Conservation (phyloP, 2,797 vertebrate species). For the Manis javanica region DNA sequence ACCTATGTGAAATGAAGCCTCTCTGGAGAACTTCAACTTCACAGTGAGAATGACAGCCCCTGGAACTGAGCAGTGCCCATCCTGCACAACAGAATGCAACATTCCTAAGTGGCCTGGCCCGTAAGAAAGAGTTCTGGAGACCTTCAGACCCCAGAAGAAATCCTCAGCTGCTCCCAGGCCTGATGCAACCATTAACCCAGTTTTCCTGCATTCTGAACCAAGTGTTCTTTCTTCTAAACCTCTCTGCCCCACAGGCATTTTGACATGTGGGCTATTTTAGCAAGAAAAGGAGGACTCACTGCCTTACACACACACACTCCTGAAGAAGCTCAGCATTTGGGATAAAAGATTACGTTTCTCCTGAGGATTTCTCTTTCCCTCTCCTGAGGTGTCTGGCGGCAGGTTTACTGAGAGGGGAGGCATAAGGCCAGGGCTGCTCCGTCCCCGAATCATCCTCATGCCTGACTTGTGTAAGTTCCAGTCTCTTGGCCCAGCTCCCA, state of each 20-base stretch:
- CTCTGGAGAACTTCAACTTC: neutral
- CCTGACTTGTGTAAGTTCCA: conserved; percentile 85
- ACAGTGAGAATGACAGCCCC: neutral
- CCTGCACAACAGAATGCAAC: neutral
- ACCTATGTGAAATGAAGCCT: neutral
- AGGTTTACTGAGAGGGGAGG: neutral
- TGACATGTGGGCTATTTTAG: neutral
- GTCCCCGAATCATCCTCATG: conserved; percentile 57
- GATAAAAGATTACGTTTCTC: neutral
- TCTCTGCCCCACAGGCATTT: conserved; percentile 26
- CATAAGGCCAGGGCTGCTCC: neutral
- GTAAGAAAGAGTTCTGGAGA: neutral
- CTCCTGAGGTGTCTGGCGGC: neutral
- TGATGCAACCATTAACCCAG: conserved; percentile 38
- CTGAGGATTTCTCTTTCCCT: neutral
- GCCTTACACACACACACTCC: neutral
- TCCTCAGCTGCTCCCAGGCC: neutral
- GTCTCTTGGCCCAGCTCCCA: conserved; percentile 80
- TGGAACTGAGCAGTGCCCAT: neutral
- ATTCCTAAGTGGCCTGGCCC: neutral
- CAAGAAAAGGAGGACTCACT: conserved; percentile 12
- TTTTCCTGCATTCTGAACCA: conserved; percentile 42
- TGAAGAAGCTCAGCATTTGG: neutral
- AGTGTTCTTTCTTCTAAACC: conserved; percentile 31
- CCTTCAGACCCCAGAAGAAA: conserved; percentile 23